Evolutionary conservation across 2,113 vertebrate genomes (phyloP).

Genomic region (Furnarius figulus): DNA sequence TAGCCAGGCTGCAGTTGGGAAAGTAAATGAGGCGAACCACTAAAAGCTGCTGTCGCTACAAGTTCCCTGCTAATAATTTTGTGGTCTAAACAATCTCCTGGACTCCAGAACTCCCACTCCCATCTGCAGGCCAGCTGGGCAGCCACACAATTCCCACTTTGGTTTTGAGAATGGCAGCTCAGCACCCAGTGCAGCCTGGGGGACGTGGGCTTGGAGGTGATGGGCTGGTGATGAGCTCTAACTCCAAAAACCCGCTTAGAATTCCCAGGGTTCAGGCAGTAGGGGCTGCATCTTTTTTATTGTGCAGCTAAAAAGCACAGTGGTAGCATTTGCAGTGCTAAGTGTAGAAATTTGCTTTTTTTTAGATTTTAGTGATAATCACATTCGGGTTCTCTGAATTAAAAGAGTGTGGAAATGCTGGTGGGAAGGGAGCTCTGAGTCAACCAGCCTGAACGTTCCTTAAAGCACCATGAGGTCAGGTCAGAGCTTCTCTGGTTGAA

Average conservation of each 20-base stretch:
- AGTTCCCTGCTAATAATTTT: neutral
- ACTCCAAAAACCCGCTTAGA: neutral
- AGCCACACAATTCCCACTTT: neutral
- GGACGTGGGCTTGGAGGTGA: neutral
- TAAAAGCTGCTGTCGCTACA: neutral
- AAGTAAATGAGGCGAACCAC: neutral
- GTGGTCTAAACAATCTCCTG: neutral
- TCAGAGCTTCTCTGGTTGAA: neutral
- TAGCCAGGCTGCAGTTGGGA: neutral
- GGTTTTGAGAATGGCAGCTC: neutral
- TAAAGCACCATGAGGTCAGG: neutral
- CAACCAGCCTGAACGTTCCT: neutral
- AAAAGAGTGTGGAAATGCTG: neutral
- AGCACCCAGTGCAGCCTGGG: neutral
- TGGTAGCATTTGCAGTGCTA: rapidly evolving
- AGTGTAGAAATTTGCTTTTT: neutral
- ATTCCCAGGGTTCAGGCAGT: neutral
- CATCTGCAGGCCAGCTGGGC: neutral
- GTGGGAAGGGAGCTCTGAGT: neutral
- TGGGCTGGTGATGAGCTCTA: neutral
- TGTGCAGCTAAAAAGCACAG: neutral
- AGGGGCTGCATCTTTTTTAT: neutral
- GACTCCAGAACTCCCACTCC: neutral
- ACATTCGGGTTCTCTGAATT: neutral
- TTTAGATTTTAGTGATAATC: neutral